Base-by-base conservation (phyloP, 2,797 vertebrate genomes). In the Pitangus sulphuratus region DNA sequence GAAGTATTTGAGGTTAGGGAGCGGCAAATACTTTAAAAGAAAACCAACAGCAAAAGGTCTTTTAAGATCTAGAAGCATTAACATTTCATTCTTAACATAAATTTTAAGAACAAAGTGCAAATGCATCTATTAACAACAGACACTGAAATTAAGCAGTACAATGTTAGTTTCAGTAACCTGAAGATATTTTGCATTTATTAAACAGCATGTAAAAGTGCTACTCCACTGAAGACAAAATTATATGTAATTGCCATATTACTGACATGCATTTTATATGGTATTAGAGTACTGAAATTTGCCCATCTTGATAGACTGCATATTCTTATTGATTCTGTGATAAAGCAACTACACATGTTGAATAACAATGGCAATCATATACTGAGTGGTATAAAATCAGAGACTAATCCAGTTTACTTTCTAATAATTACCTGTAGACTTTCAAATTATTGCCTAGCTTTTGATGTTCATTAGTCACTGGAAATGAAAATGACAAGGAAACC, bases 391-490 rank as follows among this genome's bases (percentile, higher is more conserved):
- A 45, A 95, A 97, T 89, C 84, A 93, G 18, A 79, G 68, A 37
- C 39, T 95, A 95, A 89, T 84, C 82, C 61, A 93, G 60, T 89
- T 97, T 91, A 80, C 44, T 96, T 95, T 95, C 78, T 33, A 87
- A 65, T 95, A 96, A 94, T 96, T 97, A 92, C 85, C 71, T 92
- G 78, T 78, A 81, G 76, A 92, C 42, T 90, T 94, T 56, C 53
- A 96, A 97, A 89, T 95, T 84, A 95, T 87, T 85, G 65, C 42
- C 44, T 58, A 68, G n/a, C 26, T 93, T 88, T 85, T 93, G 54
- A 61, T 81, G 31, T 91, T 94, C 65, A 93, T 97, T 96, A 93
- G 40, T 96, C 74, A 97, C 15, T 91, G 72, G 44, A 95, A 97
- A 81, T 30, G 56, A 94, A 97, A 98, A 95, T 78, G 62, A 8